phyloP scores from a whole-genome alignment of 2,113 vertebrate genomes.

The Rhadina sibilatrix region DNA sequence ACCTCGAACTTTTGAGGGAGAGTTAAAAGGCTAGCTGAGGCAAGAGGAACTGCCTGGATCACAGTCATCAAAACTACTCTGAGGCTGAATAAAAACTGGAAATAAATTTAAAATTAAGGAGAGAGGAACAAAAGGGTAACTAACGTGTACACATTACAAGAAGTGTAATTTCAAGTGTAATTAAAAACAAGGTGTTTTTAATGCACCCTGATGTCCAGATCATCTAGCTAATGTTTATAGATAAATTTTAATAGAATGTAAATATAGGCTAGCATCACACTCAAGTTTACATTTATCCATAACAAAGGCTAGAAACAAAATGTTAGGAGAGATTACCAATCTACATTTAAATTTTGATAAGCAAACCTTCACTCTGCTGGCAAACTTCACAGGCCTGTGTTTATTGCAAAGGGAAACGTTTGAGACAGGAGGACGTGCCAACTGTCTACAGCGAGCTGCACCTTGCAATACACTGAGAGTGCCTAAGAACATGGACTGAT shows the following conservation, averaged over 20 bases:
- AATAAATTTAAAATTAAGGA: neutral
- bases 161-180: too few relatives aligned
- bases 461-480: accelerated
- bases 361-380: neutral
- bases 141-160: neutral
- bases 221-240: neutral
- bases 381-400: neutral
- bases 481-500: neutral
- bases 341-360: neutral
- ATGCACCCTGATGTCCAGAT: accelerated
- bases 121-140: neutral
- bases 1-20: neutral
- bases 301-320: neutral
- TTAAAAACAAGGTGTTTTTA: too few relatives aligned
- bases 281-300: neutral
- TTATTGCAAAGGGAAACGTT: neutral
- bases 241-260: neutral
- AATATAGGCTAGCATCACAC: neutral
- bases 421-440: neutral
- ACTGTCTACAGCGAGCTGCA: neutral
- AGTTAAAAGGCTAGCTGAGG: neutral
- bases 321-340: neutral
- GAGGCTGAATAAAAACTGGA: neutral
- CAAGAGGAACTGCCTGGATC: neutral
- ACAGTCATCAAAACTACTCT: neutral